Base-by-base conservation (phyloP, 2,888 invertebrate genomes). In the Chromoteleia sp. region DNA sequence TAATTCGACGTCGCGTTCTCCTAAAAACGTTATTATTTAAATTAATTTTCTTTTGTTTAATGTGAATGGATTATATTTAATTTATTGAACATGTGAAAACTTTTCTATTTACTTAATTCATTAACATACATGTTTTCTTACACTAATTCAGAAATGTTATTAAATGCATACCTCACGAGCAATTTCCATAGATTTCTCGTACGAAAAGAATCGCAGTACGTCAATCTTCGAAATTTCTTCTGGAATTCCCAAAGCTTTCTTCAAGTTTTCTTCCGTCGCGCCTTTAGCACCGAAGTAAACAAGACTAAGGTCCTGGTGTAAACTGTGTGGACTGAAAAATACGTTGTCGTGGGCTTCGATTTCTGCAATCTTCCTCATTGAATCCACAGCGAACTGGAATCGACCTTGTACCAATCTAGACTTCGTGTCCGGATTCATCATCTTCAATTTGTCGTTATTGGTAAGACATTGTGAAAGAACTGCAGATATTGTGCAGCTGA, bases 261-360 rank as follows among this genome's bases (percentile, higher is more conserved):
- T 94, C 68, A 96, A 88, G 7, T 94, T 92, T 3, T 90, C 87
- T 89, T 97, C 96, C 0, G 97, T 97, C 59, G 94, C 93, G 10
- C 94, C 95, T 0, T 94, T 94, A 0, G 97, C 92, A 0, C 96
- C 95, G 87, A 97, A 96, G 89, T 96, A 97, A 0, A 96, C 96
- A 81, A 97, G 92, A 56, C 95, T 90, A 30, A 98, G 89, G 0
- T 97, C 95, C 85, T 97, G 96, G 88, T 97, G 96, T 10, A 97
- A 95, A 84, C 97, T 97, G 92, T 96, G 96, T 0, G 97, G 97
- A 4, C 97, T 97, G 91, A 97, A 97, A 93, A 98, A 97, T 41
- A 97, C 92, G 90, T 97, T 97, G 84, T 95, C 95, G 43, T 94
- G 93, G 0, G 95, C 94, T 83, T 94, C 94, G 14, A 94, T 93